Conservation (phyloP, 2,797 vertebrate genomes). For the Parotocinclus haroldoi region DNA sequence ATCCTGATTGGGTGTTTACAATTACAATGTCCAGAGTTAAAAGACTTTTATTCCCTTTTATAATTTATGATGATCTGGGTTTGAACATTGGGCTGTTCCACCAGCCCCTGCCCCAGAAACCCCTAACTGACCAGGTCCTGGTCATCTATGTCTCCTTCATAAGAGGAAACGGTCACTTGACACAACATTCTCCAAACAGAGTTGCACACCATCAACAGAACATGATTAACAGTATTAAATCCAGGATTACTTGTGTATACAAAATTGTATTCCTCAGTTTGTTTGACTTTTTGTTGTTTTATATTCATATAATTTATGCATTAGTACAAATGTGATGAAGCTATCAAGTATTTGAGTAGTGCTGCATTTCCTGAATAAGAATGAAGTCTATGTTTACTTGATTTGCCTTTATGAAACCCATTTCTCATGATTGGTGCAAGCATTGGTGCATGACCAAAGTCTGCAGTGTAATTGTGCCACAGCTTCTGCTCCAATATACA, state of each 20-base stretch:
- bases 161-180: neutral
- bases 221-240: neutral
- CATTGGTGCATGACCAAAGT: slow-evolving; percentile 2
- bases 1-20: too few species aligned
- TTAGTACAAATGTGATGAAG: neutral
- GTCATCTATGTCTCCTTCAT: too few species aligned
- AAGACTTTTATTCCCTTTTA: too few species aligned
- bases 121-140: too few species aligned
- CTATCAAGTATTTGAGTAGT: neutral
- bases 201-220: neutral
- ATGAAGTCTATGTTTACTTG: neutral
- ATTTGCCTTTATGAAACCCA: slow-evolving; percentile 8
- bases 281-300: slow-evolving; percentile 14
- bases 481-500: neutral
- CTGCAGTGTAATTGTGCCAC: neutral
- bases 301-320: slow-evolving; percentile 5
- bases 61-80: too few species aligned
- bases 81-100: too few species aligned
- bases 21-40: too few species aligned
- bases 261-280: neutral
- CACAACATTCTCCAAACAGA: neutral
- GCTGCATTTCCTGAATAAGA: slow-evolving; percentile 12
- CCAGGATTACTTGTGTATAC: too few species aligned
- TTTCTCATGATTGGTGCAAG: slow-evolving; percentile 8
- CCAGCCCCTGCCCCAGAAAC: too few species aligned